Base-by-base conservation (phyloP, 2,113 vertebrate species). In the Cyprinodon tularosa region DNA sequence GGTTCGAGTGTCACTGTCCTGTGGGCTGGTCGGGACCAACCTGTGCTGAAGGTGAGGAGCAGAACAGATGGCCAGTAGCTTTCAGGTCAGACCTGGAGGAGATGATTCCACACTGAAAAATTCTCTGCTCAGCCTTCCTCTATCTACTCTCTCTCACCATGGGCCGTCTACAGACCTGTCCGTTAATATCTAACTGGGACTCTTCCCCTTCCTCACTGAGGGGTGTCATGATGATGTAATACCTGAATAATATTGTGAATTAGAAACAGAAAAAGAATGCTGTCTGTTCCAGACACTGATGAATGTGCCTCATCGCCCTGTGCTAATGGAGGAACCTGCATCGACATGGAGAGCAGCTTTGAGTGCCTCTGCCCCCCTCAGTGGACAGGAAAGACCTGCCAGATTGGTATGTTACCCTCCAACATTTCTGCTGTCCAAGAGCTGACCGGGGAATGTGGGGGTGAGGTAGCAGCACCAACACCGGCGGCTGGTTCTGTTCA, bases 371-470 rank as follows among this genome's bases (percentile, higher is more conserved):
- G 98, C 80, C 95, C 95, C 3, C 93, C 95, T 0, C 96, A 97
- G 90, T 99, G 97, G 97, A 96, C 94, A 45, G 97, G 98, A 72
- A 95, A 95, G 86, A 98, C 96, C 12, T 99, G 98, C 92, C 96
- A 96, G 85, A 96, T 98, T 84, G 97, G 98, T 99, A 92, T 62
- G 10, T 62, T 14, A 14, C 36, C 38, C 13, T 62, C 4, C 29
- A 29, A 29, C 29, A 29, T 29, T 79, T 66, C 76, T 74, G 78
- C 59, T 10, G 73, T 29, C 29, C 29, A 29, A 29, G 29, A 29
- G 29, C 29, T 29, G 29, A 29, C 29, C 29, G 29, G 29, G 29
- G 29, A 29, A 29, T 29, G 29, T 29, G 29, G 29, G 29, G 29
- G 29, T 29, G 29, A 29, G 29, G 29, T 29, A 29, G 29, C 29